Evolutionary conservation across 1,140 invertebrate species (phyloP).

Genomic region (Homarus americanus): DNA sequence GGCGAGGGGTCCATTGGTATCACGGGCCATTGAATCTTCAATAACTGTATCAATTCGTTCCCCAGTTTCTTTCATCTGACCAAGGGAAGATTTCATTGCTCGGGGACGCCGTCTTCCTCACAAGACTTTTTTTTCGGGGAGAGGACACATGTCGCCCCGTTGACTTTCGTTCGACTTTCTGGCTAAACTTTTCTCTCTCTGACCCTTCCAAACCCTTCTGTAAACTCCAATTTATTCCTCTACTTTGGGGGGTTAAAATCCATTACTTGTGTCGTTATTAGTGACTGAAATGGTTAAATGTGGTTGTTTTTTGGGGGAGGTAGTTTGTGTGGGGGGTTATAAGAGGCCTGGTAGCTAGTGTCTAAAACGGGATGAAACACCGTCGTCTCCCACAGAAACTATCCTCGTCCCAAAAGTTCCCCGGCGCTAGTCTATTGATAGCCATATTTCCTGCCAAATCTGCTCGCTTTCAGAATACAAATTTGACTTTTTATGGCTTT

Average conservation of each 20-base stretch:
- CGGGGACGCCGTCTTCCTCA: conserved; percentile 37
- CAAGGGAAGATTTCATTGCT: conserved; percentile 69
- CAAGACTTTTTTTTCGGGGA: not conserved
- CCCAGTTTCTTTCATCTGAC: conserved; percentile 72
- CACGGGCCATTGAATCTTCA: conserved; percentile 69
- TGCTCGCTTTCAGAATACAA: conserved; percentile 72
- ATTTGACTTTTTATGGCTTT: conserved; percentile 71
- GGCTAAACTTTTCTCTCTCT: not conserved
- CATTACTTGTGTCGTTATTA: too few relatives aligned
- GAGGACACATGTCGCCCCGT: conserved; percentile 29
- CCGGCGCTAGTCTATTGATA: conserved; percentile 63
- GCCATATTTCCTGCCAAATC: conserved; percentile 72
- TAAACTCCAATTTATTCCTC: too few relatives aligned
- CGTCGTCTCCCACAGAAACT: not conserved
- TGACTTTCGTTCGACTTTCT: not conserved
- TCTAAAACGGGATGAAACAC: conserved; percentile 14
- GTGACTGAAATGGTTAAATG: too few relatives aligned
- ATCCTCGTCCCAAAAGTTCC: not conserved
- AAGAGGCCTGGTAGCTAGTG: not conserved
- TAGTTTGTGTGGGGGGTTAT: too few relatives aligned
- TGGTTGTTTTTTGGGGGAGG: too few relatives aligned
- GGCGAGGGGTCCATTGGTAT: conserved; percentile 23
- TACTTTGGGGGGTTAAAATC: too few relatives aligned
- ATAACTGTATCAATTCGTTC: conserved; percentile 73
- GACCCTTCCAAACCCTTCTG: too few relatives aligned